Conservation (phyloP, 2,797 vertebrate species). For the Ibycter americanus region DNA sequence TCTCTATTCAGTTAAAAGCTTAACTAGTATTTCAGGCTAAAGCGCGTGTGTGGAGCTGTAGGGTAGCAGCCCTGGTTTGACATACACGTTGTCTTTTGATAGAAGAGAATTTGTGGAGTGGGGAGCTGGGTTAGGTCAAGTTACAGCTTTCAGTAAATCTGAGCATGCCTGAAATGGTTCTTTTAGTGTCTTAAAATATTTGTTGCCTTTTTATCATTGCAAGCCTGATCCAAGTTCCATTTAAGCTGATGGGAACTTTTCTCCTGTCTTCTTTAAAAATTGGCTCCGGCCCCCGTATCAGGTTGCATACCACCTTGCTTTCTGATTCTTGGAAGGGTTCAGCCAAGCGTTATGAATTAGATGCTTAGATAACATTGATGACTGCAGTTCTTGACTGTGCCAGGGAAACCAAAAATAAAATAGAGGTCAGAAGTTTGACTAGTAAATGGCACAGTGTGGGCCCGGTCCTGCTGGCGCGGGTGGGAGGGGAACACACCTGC, state of each 20-base stretch:
- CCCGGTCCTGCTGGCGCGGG: neutral
- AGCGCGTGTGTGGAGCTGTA: neutral
- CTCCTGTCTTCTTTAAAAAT: constrained; percentile 29
- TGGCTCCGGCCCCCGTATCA: constrained; percentile 3
- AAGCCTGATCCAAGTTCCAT: constrained; percentile 31
- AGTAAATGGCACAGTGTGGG: neutral
- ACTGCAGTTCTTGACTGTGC: constrained; percentile 40
- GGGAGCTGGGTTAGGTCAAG: neutral
- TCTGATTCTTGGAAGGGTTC: constrained; percentile 62
- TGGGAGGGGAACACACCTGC: neutral
- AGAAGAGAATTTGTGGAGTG: constrained; percentile 30
- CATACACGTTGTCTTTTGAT: constrained; percentile 12
- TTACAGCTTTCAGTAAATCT: constrained; percentile 62
- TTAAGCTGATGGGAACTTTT: constrained; percentile 43
- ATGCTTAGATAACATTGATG: constrained; percentile 62
- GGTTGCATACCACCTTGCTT: constrained; percentile 54
- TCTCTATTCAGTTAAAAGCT: neutral
- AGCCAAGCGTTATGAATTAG: constrained; percentile 63
- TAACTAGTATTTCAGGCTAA: neutral
- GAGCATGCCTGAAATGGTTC: constrained; percentile 34
- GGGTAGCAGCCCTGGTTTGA: neutral
- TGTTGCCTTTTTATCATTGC: constrained; percentile 49
- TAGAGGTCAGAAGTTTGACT: constrained; percentile 40
- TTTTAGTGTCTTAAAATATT: constrained; percentile 55
- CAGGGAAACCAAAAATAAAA: constrained; percentile 50